Evolutionary conservation across 2,888 invertebrate species (phyloP).

Genomic region (Conchocele bisecta): DNA sequence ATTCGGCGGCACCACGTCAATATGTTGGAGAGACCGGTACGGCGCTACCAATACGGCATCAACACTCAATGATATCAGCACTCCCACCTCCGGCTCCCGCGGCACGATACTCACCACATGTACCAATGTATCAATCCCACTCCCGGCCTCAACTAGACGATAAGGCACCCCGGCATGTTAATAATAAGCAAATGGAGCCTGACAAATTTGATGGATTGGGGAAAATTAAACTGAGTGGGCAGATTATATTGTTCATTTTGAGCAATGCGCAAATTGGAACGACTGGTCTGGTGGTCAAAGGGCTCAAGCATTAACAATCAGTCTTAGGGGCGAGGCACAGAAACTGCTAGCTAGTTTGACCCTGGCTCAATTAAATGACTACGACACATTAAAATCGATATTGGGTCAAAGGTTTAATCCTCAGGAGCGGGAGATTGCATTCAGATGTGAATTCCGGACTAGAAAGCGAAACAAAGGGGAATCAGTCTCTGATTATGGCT

Average conservation of each 20-base stretch:
- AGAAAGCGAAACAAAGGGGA: slow-evolving; percentile 32
- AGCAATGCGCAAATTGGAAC: slow-evolving; percentile 28
- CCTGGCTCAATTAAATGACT: not conserved
- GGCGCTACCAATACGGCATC: no score
- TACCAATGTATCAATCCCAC: no score
- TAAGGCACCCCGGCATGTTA: no score
- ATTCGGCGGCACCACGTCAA: no score
- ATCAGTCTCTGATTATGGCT: slow-evolving; percentile 39
- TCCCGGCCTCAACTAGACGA: no score
- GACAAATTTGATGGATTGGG: slow-evolving; percentile 26
- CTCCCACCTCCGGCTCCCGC: no score
- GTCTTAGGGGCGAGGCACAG: slow-evolving; percentile 19
- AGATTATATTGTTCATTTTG: slow-evolving; percentile 32
- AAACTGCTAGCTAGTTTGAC: slow-evolving; percentile 22
- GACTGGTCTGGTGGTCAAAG: slow-evolving; percentile 7
- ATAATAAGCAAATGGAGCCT: not conserved
- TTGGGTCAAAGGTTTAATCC: slow-evolving; percentile 39
- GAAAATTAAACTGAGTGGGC: slow-evolving; percentile 3
- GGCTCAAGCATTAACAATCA: slow-evolving; percentile 21
- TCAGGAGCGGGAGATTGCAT: slow-evolving; percentile 40
- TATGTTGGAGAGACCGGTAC: no score
- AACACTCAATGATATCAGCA: no score
- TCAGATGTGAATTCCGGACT: slow-evolving; percentile 43
- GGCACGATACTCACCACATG: no score
- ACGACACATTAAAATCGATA: slow-evolving; percentile 15